Base-by-base conservation (phyloP, 2,113 vertebrate genomes). In the Craseonycteris thonglongyai region DNA sequence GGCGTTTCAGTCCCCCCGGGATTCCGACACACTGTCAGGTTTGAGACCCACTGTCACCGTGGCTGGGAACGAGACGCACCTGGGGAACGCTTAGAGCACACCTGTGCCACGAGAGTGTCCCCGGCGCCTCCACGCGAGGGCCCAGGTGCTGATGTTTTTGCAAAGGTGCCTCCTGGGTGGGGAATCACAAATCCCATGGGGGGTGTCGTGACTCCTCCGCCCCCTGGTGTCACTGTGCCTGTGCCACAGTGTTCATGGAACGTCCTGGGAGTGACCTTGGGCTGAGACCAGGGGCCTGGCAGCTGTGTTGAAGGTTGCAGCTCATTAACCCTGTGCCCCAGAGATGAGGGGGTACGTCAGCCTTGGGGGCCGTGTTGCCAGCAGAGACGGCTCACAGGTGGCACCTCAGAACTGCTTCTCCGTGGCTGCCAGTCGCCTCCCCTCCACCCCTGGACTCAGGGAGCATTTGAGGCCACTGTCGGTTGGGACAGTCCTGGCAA, bases 171-270 rank as follows among this genome's bases (percentile, higher is more conserved):
- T 6, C 33, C 40, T 7, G 40, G 82, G 61, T 21, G 63, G 75
- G 30, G 81, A 40, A 26, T 3, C n/a, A 45, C 49, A 42, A 22
- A n/a, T 13, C 26, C 8, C 4, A 11, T 7, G 19, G 5, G 9
- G 0, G 4, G 56, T 0, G n/a, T 45, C 5, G 42, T 0, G 12
- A 21, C 16, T 35, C 26, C 54, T 6, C 30, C 9, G 33, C 8
- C 30, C 11, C 3, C 35, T 2, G 54, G 33, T 7, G 7, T 0
- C 21, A 10, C 78, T 10, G 5, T 0, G 1, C 2, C 1, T 0
- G 19, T 21, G 21, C 18, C 7, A 3, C 2, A 1, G 28, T 7
- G 7, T 22, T 40, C 56, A 5, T 21, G 33, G 59, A 15, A 35
- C 15, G 35, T 5, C 22, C 19, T 5, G 24, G n/a, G 1, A 7